Percentiles rank a stretch among this genome's conserved stretches.
phyloP scores from a whole-genome alignment of 2,113 vertebrate genomes.

The Sciurus niger region DNA sequence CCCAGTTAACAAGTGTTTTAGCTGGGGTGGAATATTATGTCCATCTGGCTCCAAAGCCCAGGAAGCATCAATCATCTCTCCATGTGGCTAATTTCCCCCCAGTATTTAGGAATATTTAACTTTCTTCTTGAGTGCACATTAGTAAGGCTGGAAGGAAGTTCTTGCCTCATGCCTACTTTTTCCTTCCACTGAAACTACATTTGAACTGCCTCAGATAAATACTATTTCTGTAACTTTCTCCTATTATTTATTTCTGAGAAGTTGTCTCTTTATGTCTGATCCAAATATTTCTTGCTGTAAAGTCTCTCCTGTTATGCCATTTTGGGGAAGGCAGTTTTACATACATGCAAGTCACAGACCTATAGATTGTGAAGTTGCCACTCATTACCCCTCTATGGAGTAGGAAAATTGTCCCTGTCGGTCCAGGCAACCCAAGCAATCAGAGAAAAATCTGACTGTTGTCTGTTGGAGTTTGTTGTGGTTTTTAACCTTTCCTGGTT shows the following conservation, averaged over 20 bases:
- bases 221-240: neutral
- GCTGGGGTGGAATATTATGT: neutral
- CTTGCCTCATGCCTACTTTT: neutral
- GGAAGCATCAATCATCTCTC: neutral
- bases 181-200: neutral
- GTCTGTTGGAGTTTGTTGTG: neutral
- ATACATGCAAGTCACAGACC: neutral
- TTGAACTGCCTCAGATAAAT: neutral
- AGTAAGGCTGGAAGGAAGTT: neutral
- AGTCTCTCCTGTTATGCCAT: neutral
- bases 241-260: neutral
- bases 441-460: neutral
- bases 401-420: neutral
- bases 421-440: neutral
- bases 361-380: fast-evolving
- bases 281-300: constrained; percentile 3
- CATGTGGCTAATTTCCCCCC: neutral
- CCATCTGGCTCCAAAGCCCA: neutral
- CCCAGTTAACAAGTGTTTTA: neutral
- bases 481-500: constrained; percentile 36
- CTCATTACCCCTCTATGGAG: neutral
- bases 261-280: neutral
- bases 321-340: neutral
- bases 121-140: neutral
- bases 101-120: neutral